These are phyloP conservation scores for Acipenser transmontanus DNA, from an alignment of 2,797 vertebrate genomes.

Conservation along the genomic window DNA sequence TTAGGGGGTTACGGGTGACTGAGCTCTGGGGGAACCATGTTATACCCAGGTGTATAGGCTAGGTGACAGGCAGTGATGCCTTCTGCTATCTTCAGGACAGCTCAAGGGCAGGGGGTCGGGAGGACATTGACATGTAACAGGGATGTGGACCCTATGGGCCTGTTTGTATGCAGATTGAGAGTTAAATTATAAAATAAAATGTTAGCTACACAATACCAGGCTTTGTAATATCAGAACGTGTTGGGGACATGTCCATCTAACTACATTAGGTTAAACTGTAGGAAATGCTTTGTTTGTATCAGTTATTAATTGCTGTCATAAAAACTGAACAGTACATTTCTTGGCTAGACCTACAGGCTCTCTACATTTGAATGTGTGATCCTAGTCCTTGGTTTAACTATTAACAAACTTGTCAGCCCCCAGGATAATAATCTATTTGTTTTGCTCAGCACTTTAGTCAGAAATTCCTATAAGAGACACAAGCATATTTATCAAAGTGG, in stretches of 20 bases:
- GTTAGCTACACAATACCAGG: not conserved
- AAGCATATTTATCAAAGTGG: conserved; percentile 78
- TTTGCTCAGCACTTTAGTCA: conserved; percentile 35
- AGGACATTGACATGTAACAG: no score
- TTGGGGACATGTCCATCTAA: not conserved
- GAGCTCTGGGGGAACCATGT: no score
- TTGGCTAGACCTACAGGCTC: not conserved
- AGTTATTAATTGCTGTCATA: conserved; percentile 9
- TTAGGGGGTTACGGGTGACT: no score
- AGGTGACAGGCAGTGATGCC: no score
- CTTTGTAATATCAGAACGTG: not conserved
- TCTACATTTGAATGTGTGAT: conserved; percentile 34
- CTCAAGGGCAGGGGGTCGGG: no score
- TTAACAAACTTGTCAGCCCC: conserved; percentile 50
- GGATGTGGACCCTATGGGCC: no score
- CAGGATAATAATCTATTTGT: conserved; percentile 61
- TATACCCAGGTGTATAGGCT: no score
- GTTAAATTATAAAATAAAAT: conserved; percentile 7
- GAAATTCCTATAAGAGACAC: conserved; percentile 53
- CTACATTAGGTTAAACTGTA: not conserved
- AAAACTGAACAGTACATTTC: not conserved
- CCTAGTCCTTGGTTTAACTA: conserved; percentile 53
- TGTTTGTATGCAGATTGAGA: no score
- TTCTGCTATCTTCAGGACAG: no score
- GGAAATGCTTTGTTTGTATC: not conserved